Evolutionary conservation across 2,113 vertebrate species (phyloP).

Genomic region (Bubo scandiacus): DNA sequence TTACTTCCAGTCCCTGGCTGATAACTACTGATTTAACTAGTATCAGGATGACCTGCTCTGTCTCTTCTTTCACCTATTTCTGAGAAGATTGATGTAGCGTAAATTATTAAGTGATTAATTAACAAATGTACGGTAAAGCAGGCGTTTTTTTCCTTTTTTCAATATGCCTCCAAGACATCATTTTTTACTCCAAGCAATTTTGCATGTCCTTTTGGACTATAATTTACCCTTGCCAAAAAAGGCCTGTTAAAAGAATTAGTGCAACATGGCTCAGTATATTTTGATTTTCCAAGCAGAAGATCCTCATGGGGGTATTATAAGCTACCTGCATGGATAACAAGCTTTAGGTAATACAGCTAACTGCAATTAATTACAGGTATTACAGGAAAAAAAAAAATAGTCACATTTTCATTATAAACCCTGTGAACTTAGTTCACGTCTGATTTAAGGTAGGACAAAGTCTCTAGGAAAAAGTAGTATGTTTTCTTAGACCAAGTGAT

Average conservation of each 20-base stretch:
- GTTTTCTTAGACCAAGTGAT: not conserved
- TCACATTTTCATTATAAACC: not conserved
- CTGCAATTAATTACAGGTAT: not conserved
- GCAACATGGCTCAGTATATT: not conserved
- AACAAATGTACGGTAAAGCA: constrained; percentile 21
- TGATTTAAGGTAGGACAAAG: not conserved
- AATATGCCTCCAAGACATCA: not conserved
- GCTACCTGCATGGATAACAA: not conserved
- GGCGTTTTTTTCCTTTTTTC: not conserved
- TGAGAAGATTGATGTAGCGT: constrained; percentile 36
- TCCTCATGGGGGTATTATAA: not conserved
- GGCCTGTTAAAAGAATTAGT: not conserved
- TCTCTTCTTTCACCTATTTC: constrained; percentile 22
- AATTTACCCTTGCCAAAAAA: not conserved
- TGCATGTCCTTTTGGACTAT: not conserved
- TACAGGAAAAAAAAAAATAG: not conserved
- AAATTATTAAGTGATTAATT: constrained; percentile 62
- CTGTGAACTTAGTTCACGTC: not conserved
- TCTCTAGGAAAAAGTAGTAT: not conserved
- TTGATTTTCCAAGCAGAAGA: not conserved
- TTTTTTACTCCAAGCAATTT: constrained; percentile 22
- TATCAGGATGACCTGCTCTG: constrained; percentile 24
- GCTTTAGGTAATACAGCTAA: not conserved
- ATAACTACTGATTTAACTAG: constrained; percentile 45
- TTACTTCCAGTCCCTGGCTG: constrained; percentile 15